Evolutionary conservation across 2,113 vertebrate species (phyloP).

Genomic region (Pterocles gutturalis): DNA sequence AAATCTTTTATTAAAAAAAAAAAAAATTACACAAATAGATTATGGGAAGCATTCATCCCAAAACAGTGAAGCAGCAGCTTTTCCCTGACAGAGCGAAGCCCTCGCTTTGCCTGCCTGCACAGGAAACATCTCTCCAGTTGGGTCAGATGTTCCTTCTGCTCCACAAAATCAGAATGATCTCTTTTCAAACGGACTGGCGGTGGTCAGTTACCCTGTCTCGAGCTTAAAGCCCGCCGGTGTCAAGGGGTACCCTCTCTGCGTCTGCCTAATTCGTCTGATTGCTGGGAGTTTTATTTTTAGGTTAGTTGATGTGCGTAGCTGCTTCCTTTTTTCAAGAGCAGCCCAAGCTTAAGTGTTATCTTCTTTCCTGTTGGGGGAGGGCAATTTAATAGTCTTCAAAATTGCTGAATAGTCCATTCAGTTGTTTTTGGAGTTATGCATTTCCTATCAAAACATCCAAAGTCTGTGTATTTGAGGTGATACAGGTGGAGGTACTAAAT

Average conservation of each 20-base stretch:
- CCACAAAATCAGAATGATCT: neutral
- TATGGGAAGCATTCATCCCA: neutral
- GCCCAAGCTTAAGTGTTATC: neutral
- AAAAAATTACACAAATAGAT: neutral
- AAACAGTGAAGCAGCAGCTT: neutral
- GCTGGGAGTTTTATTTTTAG: neutral
- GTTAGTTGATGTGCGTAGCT: neutral
- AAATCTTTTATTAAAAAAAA: neutral
- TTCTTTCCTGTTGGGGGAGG: neutral
- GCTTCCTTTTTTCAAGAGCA: neutral
- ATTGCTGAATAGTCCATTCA: neutral
- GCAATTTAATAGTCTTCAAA: neutral
- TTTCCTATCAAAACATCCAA: too few relatives aligned
- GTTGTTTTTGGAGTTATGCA: neutral
- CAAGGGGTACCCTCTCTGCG: neutral
- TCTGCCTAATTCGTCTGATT: neutral
- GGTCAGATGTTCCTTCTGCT: conserved; percentile 14
- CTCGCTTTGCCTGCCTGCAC: neutral
- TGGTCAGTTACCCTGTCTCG: neutral
- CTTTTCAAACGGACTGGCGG: neutral
- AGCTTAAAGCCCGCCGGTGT: neutral
- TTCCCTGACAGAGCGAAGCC: neutral
- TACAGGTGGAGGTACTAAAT: neutral
- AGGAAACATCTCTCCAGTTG: neutral
- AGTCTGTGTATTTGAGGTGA: neutral